phyloP scores from a whole-genome alignment of 2,113 vertebrate species.

The Ifrita kowaldi region DNA sequence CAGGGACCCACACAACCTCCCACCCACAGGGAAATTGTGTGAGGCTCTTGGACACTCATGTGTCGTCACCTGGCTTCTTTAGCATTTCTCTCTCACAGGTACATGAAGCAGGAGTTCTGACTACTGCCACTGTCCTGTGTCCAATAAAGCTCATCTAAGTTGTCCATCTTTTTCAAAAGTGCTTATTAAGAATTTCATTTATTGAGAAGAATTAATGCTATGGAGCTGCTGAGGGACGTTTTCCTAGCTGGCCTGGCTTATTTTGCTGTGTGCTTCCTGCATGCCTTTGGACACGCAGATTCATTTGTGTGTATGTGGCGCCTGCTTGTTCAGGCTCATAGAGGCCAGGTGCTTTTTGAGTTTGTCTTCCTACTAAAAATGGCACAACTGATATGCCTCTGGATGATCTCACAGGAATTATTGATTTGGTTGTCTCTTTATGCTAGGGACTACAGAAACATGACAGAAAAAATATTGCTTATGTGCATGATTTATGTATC shows the following conservation, averaged over 20 bases:
- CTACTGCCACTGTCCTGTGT: not conserved
- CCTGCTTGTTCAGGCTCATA: not conserved
- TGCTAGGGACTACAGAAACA: not conserved
- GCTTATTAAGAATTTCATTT: not conserved
- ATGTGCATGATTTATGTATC: not conserved
- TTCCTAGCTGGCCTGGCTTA: not conserved
- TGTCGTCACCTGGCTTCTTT: not conserved
- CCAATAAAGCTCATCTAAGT: not conserved
- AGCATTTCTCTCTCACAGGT: not conserved
- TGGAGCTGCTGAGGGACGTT: not conserved
- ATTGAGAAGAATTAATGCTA: not conserved
- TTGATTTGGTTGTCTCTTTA: not conserved
- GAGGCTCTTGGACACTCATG: rapidly evolving
- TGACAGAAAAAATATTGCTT: not conserved
- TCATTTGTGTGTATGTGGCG: not conserved
- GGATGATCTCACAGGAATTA: not conserved
- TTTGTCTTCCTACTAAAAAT: not conserved
- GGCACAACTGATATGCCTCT: not conserved
- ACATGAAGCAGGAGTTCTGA: not conserved
- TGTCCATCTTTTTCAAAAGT: not conserved
- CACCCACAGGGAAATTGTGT: rapidly evolving
- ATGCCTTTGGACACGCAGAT: not conserved
- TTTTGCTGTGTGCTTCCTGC: not conserved
- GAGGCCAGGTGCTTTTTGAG: not conserved
- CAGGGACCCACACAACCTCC: not conserved